phyloP scores from a whole-genome alignment of 2,113 vertebrate species.

The Scatophagus argus region DNA sequence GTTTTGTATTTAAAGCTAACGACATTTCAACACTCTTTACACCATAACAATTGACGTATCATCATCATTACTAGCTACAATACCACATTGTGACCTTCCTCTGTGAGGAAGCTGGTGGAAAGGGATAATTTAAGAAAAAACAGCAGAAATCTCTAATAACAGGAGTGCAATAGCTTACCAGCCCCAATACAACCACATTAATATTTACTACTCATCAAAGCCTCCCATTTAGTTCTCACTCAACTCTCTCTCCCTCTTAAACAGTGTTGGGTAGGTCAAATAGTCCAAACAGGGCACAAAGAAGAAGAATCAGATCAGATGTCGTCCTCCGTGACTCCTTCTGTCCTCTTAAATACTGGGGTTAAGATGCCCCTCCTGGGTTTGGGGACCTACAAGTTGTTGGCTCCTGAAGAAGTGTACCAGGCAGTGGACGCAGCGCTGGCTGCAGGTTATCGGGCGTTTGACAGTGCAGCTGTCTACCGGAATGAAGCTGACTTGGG shows the following conservation, averaged over 20 bases:
- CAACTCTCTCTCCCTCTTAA: neutral
- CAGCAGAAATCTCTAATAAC: neutral
- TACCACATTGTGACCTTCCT: neutral
- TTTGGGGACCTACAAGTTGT: slow-evolving; percentile 86
- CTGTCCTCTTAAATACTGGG: slow-evolving; percentile 81
- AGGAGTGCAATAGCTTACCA: neutral
- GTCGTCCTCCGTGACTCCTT: slow-evolving; percentile 24
- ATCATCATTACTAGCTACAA: neutral
- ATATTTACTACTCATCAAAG: neutral
- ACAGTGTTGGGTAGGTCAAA: neutral
- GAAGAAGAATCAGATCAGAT: slow-evolving; percentile 31
- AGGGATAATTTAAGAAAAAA: neutral
- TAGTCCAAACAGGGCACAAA: neutral
- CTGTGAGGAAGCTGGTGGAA: neutral
- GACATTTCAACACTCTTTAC: neutral
- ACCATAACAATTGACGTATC: too few relatives aligned
- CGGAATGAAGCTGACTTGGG: slow-evolving; percentile 84
- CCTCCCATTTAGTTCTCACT: neutral
- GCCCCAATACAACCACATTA: neutral
- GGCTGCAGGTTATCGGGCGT: slow-evolving; percentile 83
- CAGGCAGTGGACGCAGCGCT: slow-evolving; percentile 83
- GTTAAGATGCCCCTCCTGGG: slow-evolving; percentile 86
- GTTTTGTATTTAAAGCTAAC: too few relatives aligned
- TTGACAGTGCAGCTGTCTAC: slow-evolving; percentile 88
- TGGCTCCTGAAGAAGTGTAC: slow-evolving; percentile 65